Evolutionary conservation across 2,888 invertebrate species (phyloP).

Genomic region (Hemithea aestivaria): DNA sequence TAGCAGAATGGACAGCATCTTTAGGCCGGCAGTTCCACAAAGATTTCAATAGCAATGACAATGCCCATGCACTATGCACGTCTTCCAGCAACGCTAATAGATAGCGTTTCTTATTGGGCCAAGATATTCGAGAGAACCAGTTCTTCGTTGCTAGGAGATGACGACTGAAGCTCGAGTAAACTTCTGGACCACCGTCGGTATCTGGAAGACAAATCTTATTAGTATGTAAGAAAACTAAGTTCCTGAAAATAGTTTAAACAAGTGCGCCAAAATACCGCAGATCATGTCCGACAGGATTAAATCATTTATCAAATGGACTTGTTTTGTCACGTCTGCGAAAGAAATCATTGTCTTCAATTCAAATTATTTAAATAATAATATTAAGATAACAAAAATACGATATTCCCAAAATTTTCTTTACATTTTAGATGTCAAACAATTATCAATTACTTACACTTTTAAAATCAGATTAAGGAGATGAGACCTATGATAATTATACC

Average conservation of each 20-base stretch:
- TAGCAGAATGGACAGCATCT: conserved; percentile 55
- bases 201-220: conserved; percentile 26
- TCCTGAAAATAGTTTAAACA: too few species aligned
- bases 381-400: too few species aligned
- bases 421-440: too few species aligned
- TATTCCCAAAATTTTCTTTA: too few species aligned
- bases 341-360: conserved; percentile 23
- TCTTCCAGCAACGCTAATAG: conserved; percentile 50
- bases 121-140: conserved; percentile 60
- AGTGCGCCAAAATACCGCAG: too few species aligned
- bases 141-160: conserved; percentile 51
- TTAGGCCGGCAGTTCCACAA: conserved; percentile 66
- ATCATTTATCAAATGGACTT: conserved; percentile 57
- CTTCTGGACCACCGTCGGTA: conserved; percentile 30
- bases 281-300: conserved; percentile 58
- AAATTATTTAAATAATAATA: neutral
- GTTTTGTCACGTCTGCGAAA: conserved; percentile 53
- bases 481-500: too few species aligned
- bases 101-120: conserved; percentile 57
- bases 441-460: too few species aligned
- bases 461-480: too few species aligned
- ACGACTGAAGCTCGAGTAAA: conserved; percentile 41
- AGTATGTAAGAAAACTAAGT: neutral
- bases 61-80: conserved; percentile 51
- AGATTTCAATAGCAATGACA: conserved; percentile 62